These are phyloP conservation scores for Thermophis baileyi DNA, from an alignment of 2,113 vertebrate species.

Conservation along the genomic window DNA sequence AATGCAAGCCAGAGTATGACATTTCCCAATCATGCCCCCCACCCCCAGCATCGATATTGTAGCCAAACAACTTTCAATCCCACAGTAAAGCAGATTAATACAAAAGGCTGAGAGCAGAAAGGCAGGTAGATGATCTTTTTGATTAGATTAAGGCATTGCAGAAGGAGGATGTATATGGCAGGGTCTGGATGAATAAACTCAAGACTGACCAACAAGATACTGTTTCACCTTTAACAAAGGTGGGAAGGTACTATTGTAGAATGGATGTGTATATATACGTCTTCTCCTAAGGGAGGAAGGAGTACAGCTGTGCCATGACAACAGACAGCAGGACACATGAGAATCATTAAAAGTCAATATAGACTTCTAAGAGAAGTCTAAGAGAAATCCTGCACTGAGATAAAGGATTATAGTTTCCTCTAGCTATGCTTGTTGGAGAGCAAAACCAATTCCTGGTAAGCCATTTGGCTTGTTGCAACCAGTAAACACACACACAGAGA, in stretches of 20 bases:
- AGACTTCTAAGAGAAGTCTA: background rate
- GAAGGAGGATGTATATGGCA: background rate
- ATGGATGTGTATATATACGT: background rate
- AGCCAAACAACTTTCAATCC: background rate
- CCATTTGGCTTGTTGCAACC: background rate
- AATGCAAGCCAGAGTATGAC: background rate
- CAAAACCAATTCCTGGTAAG: background rate
- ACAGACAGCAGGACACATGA: background rate
- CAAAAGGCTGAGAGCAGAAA: background rate
- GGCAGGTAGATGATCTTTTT: background rate
- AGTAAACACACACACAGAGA: background rate
- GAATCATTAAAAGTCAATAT: background rate
- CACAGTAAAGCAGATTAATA: background rate
- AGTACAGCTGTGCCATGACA: background rate
- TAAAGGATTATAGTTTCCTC: background rate
- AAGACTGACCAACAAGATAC: background rate
- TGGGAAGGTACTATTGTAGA: background rate
- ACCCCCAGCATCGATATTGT: background rate
- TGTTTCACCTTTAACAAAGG: background rate
- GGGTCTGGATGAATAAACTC: background rate
- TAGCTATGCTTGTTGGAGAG: background rate
- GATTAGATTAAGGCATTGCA: background rate
- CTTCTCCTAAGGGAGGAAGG: background rate
- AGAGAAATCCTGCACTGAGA: too few species aligned
- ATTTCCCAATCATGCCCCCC: background rate